Conservation (phyloP, 2,888 invertebrate species). For the Noctua fimbriata region DNA sequence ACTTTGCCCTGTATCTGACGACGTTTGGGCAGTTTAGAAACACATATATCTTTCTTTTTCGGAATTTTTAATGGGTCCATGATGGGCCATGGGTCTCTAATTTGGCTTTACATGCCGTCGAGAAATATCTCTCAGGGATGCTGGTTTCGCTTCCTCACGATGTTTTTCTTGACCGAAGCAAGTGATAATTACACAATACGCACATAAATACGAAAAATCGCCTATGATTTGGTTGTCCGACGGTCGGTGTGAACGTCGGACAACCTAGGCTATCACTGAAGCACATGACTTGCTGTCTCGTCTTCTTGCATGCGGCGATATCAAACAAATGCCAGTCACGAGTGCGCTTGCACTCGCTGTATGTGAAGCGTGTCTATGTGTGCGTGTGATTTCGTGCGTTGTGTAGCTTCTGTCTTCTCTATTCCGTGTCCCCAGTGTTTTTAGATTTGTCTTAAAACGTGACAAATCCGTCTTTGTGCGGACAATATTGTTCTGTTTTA, state of each 20-base stretch:
- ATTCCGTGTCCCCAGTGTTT: conserved; percentile 15
- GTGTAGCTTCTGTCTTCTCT: not conserved
- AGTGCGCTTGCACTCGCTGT: not conserved
- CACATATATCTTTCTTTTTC: not conserved
- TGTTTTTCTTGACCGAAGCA: no score
- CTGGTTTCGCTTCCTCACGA: no score
- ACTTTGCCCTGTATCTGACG: not conserved
- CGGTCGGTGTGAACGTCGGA: no score
- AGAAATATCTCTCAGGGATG: no score
- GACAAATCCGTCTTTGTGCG: conserved; percentile 65
- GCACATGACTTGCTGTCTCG: not conserved
- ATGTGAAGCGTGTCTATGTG: no score
- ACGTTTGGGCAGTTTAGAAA: not conserved
- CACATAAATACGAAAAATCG: no score
- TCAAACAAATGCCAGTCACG: not conserved
- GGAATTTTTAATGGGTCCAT: no score
- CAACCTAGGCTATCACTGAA: no score
- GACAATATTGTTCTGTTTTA: conserved; percentile 54
- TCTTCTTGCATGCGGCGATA: not conserved
- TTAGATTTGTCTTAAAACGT: conserved; percentile 64
- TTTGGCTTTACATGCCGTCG: no score
- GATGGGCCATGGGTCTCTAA: no score
- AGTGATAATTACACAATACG: no score
- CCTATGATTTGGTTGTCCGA: no score
- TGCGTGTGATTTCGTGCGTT: not conserved